Base-by-base conservation (phyloP, 2,113 vertebrate genomes). In the Sciurus niger region DNA sequence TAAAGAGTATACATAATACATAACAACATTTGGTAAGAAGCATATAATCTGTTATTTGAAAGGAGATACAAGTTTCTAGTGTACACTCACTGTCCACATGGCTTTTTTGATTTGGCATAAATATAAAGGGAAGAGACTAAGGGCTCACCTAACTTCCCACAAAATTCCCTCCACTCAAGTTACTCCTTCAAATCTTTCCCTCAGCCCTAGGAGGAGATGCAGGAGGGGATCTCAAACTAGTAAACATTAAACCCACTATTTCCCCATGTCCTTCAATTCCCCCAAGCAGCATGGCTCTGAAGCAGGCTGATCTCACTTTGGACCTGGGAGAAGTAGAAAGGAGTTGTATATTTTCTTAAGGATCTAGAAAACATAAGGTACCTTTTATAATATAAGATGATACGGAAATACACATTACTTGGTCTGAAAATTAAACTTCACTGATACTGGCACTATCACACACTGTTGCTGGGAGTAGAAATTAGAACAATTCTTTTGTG, bases 291-390 rank as follows among this genome's bases (percentile, higher is more conserved):
- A 84, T 6, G 73, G 43, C 73, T 84, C 60, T 84, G 40, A 80
- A 22, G 8, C 46, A 73, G 34, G 30, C n/a, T 63, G 46, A 37
- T 40, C 78, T 92, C 34, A 43, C 70, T 89, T 85, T 48, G 46
- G 13, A 73, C 25, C 34, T 40, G 18, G 34, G 37, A 96, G 60
- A 80, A 95, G 14, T 11, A 63, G 6, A 83, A 95, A 89, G 34
- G 58, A 74, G 10, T 20, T 48, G 40, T 43, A 40, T 73, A 34
- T 65, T 74, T 97, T 88, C 74, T 80, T 53, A 96, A 77, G 84
- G 53, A 78, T 73, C 78, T 82, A 77, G 73, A 51, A 90, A 85
- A 67, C 20, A 53, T 28, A 91, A 65, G 28, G 48, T 70, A 46
- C 13, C 32, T 85, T 87, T 85, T 76, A 43, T 32, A 83, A 51